These are phyloP conservation scores for Andrena hattorfiana DNA, from an alignment of 2,888 invertebrate genomes.

Conservation along the genomic window DNA sequence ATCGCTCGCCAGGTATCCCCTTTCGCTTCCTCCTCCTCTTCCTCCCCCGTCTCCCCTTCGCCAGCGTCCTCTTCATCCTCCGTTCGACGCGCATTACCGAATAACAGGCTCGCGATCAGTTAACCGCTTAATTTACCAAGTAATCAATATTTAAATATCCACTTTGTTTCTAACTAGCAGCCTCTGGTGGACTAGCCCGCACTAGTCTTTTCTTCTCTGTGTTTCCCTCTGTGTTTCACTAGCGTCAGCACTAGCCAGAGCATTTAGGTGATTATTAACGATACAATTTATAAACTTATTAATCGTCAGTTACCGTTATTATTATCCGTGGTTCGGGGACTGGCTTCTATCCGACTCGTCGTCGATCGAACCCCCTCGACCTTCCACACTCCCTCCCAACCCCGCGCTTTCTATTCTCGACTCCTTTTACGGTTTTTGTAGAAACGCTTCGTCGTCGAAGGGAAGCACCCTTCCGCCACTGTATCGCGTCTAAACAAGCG, in stretches of 20 bases:
- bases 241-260: slow-evolving; percentile 82
- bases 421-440: slow-evolving; percentile 5
- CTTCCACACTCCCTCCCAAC: neutral
- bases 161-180: slow-evolving; percentile 82
- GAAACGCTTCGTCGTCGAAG: slow-evolving; percentile 35
- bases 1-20: neutral
- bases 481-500: slow-evolving; percentile 49
- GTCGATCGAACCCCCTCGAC: slow-evolving; percentile 41
- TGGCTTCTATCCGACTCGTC: slow-evolving; percentile 35
- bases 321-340: slow-evolving; percentile 54
- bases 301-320: slow-evolving; percentile 9
- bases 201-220: slow-evolving; percentile 72
- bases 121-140: slow-evolving; percentile 67
- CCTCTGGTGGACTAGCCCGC: slow-evolving; percentile 82
- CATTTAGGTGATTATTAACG: slow-evolving; percentile 74
- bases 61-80: neutral
- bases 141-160: slow-evolving; percentile 76
- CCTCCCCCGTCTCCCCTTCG: neutral
- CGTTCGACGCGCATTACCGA: slow-evolving; percentile 46
- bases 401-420: neutral
- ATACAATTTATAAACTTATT: slow-evolving; percentile 50
- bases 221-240: slow-evolving; percentile 45
- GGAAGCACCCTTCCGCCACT: slow-evolving; percentile 8
- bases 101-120: slow-evolving; percentile 50
- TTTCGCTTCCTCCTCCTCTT: neutral